Conservation (phyloP, 2,888 invertebrate species). For the Arge pagana region DNA sequence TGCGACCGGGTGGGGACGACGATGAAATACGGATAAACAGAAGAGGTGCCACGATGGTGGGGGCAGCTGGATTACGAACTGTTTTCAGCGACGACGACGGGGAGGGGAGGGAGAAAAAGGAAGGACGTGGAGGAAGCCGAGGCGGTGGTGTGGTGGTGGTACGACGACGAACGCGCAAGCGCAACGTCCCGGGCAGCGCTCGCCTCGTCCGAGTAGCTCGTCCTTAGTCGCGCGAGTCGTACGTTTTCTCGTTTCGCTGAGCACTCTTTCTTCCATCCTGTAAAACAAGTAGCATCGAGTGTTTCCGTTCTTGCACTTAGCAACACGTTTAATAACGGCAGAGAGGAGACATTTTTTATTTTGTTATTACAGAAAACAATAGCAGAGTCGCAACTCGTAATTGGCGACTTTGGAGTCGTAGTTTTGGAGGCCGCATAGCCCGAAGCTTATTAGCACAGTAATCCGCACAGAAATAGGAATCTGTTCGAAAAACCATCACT, state of each 20-base stretch:
- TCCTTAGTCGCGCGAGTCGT: slow-evolving; percentile 55
- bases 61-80: slow-evolving; percentile 14
- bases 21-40: slow-evolving; percentile 27
- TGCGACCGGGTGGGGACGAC: slow-evolving; percentile 29
- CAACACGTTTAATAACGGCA: slow-evolving; percentile 1
- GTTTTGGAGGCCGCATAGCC: background rate
- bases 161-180: slow-evolving; percentile 40
- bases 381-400: background rate
- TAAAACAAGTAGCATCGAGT: background rate
- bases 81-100: slow-evolving; percentile 16
- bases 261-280: slow-evolving; percentile 2
- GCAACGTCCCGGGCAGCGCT: slow-evolving; percentile 38
- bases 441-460: slow-evolving; percentile 2
- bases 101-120: slow-evolving; percentile 18
- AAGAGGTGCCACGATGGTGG: slow-evolving; percentile 12
- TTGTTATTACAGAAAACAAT: slow-evolving; percentile 18
- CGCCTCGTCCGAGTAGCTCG: slow-evolving; percentile 50
- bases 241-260: slow-evolving; percentile 42
- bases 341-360: background rate
- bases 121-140: slow-evolving; percentile 16
- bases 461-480: slow-evolving; percentile 1
- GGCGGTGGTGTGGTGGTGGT: slow-evolving; percentile 22
- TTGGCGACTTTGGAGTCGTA: background rate
- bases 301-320: slow-evolving; percentile 10
- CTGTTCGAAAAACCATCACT: background rate